Evolutionary conservation across 2,888 invertebrate species (phyloP).

Genomic region (Agonum fuliginosum): DNA sequence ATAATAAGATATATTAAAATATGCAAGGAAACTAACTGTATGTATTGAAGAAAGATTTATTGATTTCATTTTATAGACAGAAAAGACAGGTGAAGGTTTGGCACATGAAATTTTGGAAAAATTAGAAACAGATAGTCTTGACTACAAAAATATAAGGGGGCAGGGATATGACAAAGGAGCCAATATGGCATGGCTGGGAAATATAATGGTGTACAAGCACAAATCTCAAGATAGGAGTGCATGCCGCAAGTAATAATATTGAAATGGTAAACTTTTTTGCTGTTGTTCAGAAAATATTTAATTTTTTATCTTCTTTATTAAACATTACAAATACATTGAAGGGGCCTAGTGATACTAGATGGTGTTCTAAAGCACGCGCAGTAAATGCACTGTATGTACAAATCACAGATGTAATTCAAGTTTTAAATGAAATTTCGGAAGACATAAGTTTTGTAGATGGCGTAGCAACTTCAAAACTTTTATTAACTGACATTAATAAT

Average conservation of each 20-base stretch:
- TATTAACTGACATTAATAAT: not conserved
- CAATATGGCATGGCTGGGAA: conserved; percentile 44
- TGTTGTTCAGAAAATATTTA: conserved; percentile 19
- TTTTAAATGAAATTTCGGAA: not conserved
- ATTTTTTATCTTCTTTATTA: conserved; percentile 5
- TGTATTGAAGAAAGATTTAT: conserved; percentile 54
- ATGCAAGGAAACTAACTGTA: conserved; percentile 23
- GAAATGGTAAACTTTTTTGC: conserved; percentile 38
- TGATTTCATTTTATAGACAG: conserved; percentile 38
- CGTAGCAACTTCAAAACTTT: not conserved
- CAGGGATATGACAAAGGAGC: no score
- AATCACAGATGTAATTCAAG: not conserved
- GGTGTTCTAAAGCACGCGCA: not conserved
- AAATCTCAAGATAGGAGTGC: conserved; percentile 32
- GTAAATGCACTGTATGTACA: not conserved
- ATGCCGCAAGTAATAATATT: not conserved
- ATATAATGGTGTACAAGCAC: conserved; percentile 15
- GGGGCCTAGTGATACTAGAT: not conserved
- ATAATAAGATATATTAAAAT: conserved; percentile 17
- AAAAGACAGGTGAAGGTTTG: conserved; percentile 38
- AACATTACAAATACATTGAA: not conserved
- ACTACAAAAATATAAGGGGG: conserved; percentile 19
- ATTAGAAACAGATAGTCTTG: conserved; percentile 20
- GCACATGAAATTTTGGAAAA: conserved; percentile 26
- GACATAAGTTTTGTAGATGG: not conserved